Percentiles rank a stretch among this genome's conserved stretches.
Evolutionary conservation across 2,888 invertebrate genomes (phyloP).

Genomic region (Drosophila atripex): DNA sequence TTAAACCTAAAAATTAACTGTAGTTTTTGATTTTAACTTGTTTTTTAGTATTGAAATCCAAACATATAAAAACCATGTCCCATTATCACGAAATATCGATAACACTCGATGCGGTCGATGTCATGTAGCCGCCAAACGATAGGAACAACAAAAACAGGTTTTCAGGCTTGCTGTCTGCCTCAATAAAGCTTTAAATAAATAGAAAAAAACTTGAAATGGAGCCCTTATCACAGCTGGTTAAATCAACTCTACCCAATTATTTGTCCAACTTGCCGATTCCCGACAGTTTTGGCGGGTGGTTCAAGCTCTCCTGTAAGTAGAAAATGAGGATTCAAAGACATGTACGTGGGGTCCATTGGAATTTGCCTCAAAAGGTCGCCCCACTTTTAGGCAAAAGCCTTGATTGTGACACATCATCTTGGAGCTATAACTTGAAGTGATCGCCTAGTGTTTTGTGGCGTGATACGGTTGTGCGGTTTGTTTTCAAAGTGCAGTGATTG

Average conservation of each 20-base stretch:
- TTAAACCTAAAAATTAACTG: too few relatives aligned
- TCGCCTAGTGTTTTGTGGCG: slow-evolving; percentile 9
- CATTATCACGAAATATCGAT: background rate
- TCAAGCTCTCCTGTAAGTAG: slow-evolving; percentile 90
- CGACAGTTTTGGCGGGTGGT: slow-evolving; percentile 92
- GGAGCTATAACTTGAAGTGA: background rate
- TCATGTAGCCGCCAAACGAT: slow-evolving; percentile 9
- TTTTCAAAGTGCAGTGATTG: background rate
- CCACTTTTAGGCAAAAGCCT: slow-evolving; percentile 9
- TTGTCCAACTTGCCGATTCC: slow-evolving; percentile 93
- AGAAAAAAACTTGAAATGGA: slow-evolving; percentile 86
- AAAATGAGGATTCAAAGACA: background rate
- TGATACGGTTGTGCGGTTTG: background rate
- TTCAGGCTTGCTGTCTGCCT: slow-evolving; percentile 2
- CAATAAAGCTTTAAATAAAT: slow-evolving; percentile 8
- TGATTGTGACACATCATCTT: slow-evolving; percentile 15
- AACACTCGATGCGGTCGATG: background rate
- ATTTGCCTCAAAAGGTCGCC: slow-evolving; percentile 42
- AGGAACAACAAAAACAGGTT: slow-evolving; percentile 43
- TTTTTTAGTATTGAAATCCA: too few relatives aligned
- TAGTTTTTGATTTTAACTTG: too few relatives aligned
- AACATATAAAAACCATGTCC: too few relatives aligned
- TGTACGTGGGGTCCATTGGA: slow-evolving; percentile 20
- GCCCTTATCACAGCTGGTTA: slow-evolving; percentile 90
- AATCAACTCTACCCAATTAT: slow-evolving; percentile 92